Base-by-base conservation (phyloP, 1,140 invertebrate genomes). In the Solenopsis invicta region DNA sequence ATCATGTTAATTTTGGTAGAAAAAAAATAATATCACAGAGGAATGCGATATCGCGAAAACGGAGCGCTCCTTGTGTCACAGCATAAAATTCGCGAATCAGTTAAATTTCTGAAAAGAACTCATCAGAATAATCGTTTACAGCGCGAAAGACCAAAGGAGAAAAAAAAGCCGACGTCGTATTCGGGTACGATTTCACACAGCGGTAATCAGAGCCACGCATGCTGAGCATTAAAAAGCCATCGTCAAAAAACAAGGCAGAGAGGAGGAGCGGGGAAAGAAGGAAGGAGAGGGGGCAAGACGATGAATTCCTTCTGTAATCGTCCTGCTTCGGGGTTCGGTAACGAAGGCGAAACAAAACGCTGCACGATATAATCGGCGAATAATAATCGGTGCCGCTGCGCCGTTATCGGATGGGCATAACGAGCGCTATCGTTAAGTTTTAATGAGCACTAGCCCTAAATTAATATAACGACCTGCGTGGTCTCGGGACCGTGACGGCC, bases 401-500 rank as follows among this genome's bases (percentile, higher is more conserved):
- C 82, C 77, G 87, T 91, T 91, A 91, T 90, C 89, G 82, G 76
- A 84, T 84, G 87, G 56, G 62, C 71, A 88, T 88, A 90, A 91
- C 82, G 87, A 90, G 89, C 66, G 77, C 89, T 91, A 91, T 91
- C 89, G 89, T 91, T 86, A 91, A 86, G 77, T 90, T 91, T 90
- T 91, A 91, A 91, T 91, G 89, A 91, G 82, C 89, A 56, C 81
- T 87, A 88, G 87, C 74, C 77, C 89, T 91, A 90, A 82, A 91
- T 91, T 91, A 90, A 91, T 91, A 75, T 88, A 90, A 91, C 89
- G 89, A 91, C 77, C 76, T 77, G 21, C 89, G 64, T 24, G 48
- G 12, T 54, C n/a, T 34, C 72, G 71, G 45, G 59, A 88, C 81
- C 87, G 82, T 88, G 86, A 90, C 89, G 61, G 56, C 3, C 37